phyloP scores from a whole-genome alignment of 1,140 invertebrate genomes.

The Acromyrmex echinatior region DNA sequence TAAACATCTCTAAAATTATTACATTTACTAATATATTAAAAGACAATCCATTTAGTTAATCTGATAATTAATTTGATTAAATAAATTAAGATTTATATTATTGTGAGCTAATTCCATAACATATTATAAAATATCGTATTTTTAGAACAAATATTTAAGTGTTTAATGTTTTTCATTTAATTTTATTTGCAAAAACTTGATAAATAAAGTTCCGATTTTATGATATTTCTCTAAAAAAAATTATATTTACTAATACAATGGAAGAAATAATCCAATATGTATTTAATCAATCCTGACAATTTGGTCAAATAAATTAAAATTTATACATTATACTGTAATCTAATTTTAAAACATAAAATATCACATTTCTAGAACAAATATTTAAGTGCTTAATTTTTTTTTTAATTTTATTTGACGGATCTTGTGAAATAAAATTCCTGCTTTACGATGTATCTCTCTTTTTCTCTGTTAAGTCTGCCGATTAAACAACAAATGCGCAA shows the following conservation, averaged over 20 bases:
- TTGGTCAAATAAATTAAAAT: neutral
- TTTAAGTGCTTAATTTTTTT: neutral
- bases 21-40: neutral
- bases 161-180: neutral
- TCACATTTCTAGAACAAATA: neutral
- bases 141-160: neutral
- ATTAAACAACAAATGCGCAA: neutral
- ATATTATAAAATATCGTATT: no score
- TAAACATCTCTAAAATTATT: neutral
- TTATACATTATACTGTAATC: neutral
- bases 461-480: neutral
- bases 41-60: neutral
- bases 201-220: neutral
- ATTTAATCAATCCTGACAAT: neutral
- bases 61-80: neutral
- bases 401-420: neutral
- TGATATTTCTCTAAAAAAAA: no score
- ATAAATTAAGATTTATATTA: neutral
- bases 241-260: neutral
- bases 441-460: neutral
- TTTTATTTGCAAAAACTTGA: neutral
- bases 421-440: neutral
- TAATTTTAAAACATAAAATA: neutral
- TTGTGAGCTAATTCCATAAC: no score
- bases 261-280: neutral